These are phyloP conservation scores for Typhlichthys subterraneus DNA, from an alignment of 2,797 vertebrate genomes.

Conservation along the genomic window DNA sequence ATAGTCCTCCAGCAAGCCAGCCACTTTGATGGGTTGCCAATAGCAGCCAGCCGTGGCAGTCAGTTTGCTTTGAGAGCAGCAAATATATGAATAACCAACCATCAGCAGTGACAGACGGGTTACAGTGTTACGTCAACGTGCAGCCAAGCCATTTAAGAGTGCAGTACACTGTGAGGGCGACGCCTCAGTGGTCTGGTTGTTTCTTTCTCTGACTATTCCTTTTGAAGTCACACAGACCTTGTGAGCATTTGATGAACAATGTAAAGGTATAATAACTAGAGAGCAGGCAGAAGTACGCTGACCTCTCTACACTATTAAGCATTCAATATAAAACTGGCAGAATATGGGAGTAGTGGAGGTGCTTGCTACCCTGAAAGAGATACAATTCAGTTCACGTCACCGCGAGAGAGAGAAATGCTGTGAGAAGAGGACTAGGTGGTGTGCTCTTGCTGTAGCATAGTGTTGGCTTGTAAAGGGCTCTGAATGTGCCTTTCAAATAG, in stretches of 20 bases:
- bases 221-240: slow-evolving; percentile 19
- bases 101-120: slow-evolving; percentile 22
- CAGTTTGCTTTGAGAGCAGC: background rate
- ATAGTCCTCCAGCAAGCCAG: slow-evolving; percentile 4
- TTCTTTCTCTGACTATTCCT: slow-evolving; percentile 11
- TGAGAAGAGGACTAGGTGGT: slow-evolving; percentile 18
- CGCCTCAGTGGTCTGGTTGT: slow-evolving; percentile 14
- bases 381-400: slow-evolving; percentile 36
- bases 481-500: slow-evolving; percentile 42
- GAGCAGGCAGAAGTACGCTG: slow-evolving; percentile 41
- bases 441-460: slow-evolving; percentile 38
- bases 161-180: slow-evolving; percentile 19
- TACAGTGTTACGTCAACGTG: slow-evolving; percentile 33
- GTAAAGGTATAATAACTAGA: slow-evolving; percentile 20
- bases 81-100: slow-evolving; percentile 11
- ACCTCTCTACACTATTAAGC: slow-evolving; percentile 25
- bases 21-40: background rate
- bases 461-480: slow-evolving; percentile 36
- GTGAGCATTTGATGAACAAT: background rate
- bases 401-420: slow-evolving; percentile 21
- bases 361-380: slow-evolving; percentile 45
- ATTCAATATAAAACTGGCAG: slow-evolving; percentile 19
- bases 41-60: background rate
- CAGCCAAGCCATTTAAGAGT: slow-evolving; percentile 17
- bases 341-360: slow-evolving; percentile 7